These are phyloP conservation scores for Rhysida immarginata DNA, from an alignment of 1,140 invertebrate genomes.

Conservation along the genomic window DNA sequence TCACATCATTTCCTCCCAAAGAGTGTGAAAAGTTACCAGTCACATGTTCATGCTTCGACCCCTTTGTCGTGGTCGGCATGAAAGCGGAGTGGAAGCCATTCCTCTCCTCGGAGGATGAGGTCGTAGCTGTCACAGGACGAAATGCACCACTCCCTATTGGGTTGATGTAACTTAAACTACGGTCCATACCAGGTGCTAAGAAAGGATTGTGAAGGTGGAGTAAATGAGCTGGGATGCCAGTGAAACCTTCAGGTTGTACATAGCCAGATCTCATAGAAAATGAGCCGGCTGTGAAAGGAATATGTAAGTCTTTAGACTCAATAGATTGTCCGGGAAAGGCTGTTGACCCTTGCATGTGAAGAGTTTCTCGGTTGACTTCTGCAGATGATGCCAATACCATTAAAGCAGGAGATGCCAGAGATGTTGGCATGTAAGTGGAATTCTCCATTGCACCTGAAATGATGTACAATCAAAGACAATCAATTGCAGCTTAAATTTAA, in stretches of 20 bases:
- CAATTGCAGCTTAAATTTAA: too few species aligned
- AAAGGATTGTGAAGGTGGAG: conserved; percentile 39
- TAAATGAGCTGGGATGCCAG: conserved; percentile 36
- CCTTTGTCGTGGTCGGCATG: conserved; percentile 24
- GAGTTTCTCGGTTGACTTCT: conserved; percentile 48
- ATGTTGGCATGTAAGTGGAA: conserved; percentile 48
- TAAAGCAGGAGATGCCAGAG: conserved; percentile 56
- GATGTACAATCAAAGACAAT: too few species aligned
- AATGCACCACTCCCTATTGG: conserved; percentile 31
- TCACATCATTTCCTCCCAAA: background rate
- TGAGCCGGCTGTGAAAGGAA: conserved; percentile 34
- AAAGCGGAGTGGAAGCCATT: conserved; percentile 39
- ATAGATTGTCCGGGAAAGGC: conserved; percentile 8
- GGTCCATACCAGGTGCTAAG: conserved; percentile 24
- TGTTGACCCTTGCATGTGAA: conserved; percentile 55
- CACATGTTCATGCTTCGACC: conserved; percentile 14
- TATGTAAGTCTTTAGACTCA: conserved; percentile 36
- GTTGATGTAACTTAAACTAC: conserved; percentile 16
- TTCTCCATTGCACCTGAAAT: conserved; percentile 37
- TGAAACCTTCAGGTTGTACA: conserved; percentile 36
- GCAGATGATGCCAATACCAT: conserved; percentile 61
- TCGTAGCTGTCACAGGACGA: conserved; percentile 21
- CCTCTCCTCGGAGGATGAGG: conserved; percentile 20
- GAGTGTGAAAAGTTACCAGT: background rate
- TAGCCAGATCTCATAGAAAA: conserved; percentile 32